A percentile compares a stretch with the other conserved stretches of the same genome.
These are phyloP conservation scores for Meloidogyne floridensis DNA, from an alignment of 1,140 invertebrate species.

Conservation along the genomic window DNA sequence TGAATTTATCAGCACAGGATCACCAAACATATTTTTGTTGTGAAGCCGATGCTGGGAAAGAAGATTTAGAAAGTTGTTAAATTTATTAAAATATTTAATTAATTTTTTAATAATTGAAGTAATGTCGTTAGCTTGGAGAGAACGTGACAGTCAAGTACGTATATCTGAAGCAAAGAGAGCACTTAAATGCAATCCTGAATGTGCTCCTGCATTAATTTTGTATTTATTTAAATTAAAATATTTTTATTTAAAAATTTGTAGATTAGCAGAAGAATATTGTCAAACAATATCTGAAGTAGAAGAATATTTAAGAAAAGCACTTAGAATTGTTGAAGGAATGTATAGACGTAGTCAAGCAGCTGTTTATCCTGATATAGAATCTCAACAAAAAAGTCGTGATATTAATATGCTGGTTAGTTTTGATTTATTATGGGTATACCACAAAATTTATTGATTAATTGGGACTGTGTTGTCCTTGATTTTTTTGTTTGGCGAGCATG, in stretches of 20 bases:
- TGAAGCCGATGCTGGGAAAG: conserved; percentile 83
- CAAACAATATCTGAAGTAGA: conserved; percentile 79
- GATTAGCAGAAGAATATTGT: conserved; percentile 89
- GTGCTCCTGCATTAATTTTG: conserved; percentile 90
- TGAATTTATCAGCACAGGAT: conserved; percentile 97
- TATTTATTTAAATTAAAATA: not conserved
- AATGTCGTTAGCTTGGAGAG: conserved; percentile 95
- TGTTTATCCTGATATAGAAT: conserved; percentile 80
- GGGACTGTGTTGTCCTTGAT: too few relatives aligned
- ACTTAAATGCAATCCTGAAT: conserved; percentile 85
- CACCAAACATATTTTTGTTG: conserved; percentile 97
- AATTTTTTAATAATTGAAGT: conserved; percentile 69
- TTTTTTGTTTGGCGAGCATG: too few relatives aligned
- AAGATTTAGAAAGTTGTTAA: conserved; percentile 83
- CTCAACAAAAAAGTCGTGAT: conserved; percentile 78
- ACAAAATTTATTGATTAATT: too few relatives aligned
- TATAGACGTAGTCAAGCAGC: conserved; percentile 80
- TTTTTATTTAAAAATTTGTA: conserved; percentile 6
- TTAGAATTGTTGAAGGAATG: conserved; percentile 83
- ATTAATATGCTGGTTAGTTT: conserved; percentile 89
- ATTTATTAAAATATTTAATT: conserved; percentile 22
- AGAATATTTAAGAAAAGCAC: conserved; percentile 74
- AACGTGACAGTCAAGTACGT: conserved; percentile 85
- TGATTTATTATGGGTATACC: not conserved
- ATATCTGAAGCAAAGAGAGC: conserved; percentile 90